Evolutionary conservation across 2,113 vertebrate species (phyloP).

Genomic region (Stegostoma tigrinum): DNA sequence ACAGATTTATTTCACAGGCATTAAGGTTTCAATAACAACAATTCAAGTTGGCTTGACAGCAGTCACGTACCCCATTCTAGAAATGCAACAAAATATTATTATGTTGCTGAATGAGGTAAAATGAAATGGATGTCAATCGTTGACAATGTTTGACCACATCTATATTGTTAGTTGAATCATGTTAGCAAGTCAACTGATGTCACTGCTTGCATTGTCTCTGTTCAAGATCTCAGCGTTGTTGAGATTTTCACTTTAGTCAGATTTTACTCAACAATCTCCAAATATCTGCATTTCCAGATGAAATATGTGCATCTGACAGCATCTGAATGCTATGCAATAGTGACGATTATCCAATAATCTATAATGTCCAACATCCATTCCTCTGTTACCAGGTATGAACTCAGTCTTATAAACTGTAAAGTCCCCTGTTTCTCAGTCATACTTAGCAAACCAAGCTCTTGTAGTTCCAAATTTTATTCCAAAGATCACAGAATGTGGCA

Average conservation of each 20-base stretch:
- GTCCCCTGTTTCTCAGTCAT: background rate
- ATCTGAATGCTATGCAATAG: background rate
- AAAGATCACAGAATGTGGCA: background rate
- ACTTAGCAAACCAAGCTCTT: background rate
- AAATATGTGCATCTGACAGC: background rate
- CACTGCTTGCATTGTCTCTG: background rate
- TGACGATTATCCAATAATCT: background rate
- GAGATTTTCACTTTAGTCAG: background rate
- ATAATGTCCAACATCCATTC: background rate
- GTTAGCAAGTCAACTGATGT: background rate
- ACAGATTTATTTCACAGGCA: conserved; percentile 28
- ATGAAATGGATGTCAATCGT: background rate
- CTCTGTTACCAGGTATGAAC: background rate
- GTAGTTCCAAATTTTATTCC: background rate
- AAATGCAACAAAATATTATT: background rate
- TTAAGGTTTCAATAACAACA: conserved; percentile 28
- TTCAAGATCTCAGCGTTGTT: too few species aligned
- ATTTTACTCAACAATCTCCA: background rate
- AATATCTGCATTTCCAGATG: background rate
- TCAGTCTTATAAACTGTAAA: background rate
- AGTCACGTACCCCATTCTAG: background rate
- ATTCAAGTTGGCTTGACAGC: conserved; percentile 11
- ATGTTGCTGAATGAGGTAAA: conserved; percentile 24
- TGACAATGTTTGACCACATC: background rate
- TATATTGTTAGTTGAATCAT: background rate